A percentile compares a stretch with the other conserved stretches of the same genome.
Evolutionary conservation across 2,888 invertebrate species (phyloP).

Genomic region (Drosophila acutilabella): DNA sequence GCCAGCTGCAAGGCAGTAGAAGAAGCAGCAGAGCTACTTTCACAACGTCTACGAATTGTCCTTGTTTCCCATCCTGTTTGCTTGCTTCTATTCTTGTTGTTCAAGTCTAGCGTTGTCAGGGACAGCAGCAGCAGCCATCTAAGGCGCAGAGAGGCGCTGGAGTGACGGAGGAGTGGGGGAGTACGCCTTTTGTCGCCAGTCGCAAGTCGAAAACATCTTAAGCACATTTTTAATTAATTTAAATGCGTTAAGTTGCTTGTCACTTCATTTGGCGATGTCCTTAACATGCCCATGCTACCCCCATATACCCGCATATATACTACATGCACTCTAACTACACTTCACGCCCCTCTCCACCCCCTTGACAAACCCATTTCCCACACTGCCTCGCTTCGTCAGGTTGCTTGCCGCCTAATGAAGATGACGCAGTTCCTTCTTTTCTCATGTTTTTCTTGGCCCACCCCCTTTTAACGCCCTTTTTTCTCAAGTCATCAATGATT

Average conservation of each 20-base stretch:
- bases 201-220: slow-evolving; percentile 73
- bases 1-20: slow-evolving; percentile 63
- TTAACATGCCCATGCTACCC: slow-evolving; percentile 43
- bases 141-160: not conserved
- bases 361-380: not conserved
- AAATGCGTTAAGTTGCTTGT: slow-evolving; percentile 80
- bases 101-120: slow-evolving; percentile 61
- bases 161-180: not conserved
- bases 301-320: slow-evolving; percentile 8
- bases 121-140: slow-evolving; percentile 14
- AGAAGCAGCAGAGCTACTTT: slow-evolving; percentile 22
- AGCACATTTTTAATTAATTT: slow-evolving; percentile 79
- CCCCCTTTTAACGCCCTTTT: too few species aligned
- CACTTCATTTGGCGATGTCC: slow-evolving; percentile 76
- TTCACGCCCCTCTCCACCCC: not conserved
- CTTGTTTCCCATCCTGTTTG: slow-evolving; percentile 12
- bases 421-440: slow-evolving; percentile 25
- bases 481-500: slow-evolving; percentile 30
- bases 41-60: slow-evolving; percentile 20
- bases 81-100: slow-evolving; percentile 29
- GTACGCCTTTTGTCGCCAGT: slow-evolving; percentile 57
- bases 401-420: slow-evolving; percentile 37
- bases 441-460: not conserved
- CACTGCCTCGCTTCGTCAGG: slow-evolving; percentile 25
- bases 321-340: slow-evolving; percentile 7